These are phyloP conservation scores for Rhea americana DNA, from an alignment of 2,113 vertebrate species.

Conservation along the genomic window DNA sequence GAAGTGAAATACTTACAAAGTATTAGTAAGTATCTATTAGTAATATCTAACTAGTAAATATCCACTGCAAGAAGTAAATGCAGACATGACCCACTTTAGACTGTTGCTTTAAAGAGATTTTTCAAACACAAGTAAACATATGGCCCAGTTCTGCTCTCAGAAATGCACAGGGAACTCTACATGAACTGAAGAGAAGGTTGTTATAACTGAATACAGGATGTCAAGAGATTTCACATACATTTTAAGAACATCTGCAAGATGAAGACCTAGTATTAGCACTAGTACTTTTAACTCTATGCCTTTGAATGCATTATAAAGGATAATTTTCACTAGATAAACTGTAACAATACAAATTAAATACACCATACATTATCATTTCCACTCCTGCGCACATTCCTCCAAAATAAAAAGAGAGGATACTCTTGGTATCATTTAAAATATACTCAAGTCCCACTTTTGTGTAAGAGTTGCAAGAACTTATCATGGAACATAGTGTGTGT, in stretches of 20 bases:
- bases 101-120: background rate
- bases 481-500: background rate
- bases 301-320: background rate
- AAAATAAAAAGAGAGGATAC: background rate
- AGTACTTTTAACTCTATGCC: background rate
- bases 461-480: background rate
- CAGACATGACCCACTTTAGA: background rate
- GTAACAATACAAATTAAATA: background rate
- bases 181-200: background rate
- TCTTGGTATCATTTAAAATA: background rate
- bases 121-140: background rate
- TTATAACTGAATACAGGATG: background rate
- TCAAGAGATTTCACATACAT: background rate
- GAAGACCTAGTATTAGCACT: background rate
- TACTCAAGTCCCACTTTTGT: rapidly evolving
- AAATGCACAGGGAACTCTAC: background rate
- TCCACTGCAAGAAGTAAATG: background rate
- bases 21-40: background rate
- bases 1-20: background rate
- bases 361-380: background rate
- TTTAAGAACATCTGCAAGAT: background rate
- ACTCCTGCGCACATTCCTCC: background rate
- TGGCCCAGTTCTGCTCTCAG: background rate
- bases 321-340: background rate
- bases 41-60: too few relatives aligned